These are phyloP conservation scores for Cactoblastis cactorum DNA, from an alignment of 2,888 invertebrate genomes.

Conservation along the genomic window DNA sequence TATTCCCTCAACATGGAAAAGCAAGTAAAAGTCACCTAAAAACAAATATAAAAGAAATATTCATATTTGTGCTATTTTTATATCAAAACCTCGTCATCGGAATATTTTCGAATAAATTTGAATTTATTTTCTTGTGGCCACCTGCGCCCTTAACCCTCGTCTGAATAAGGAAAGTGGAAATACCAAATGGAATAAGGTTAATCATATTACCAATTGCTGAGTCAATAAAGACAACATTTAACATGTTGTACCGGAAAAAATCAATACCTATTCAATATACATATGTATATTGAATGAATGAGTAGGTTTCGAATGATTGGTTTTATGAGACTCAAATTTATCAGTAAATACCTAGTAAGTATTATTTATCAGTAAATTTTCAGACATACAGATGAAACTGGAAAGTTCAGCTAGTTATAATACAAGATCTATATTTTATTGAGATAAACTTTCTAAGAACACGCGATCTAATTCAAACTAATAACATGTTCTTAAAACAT, in stretches of 20 bases:
- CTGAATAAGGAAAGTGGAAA: background rate
- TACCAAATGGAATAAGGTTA: background rate
- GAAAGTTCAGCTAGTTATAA: too few relatives aligned
- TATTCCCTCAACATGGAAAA: too few relatives aligned
- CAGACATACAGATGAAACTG: too few relatives aligned
- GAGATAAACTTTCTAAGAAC: background rate
- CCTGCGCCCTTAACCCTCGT: background rate
- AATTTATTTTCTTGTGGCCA: background rate
- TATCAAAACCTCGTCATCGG: background rate
- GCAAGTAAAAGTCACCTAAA: background rate
- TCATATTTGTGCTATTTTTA: background rate
- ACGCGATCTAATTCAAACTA: background rate
- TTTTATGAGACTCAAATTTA: too few relatives aligned
- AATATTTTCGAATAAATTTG: conserved; percentile 7
- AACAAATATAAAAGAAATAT: background rate
- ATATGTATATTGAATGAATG: background rate
- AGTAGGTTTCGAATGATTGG: background rate
- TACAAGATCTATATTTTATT: too few relatives aligned
- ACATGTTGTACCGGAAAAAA: background rate
- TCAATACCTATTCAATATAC: background rate
- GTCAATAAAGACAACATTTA: background rate
- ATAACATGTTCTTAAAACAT: background rate
- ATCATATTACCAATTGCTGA: background rate
- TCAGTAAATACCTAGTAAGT: too few relatives aligned
- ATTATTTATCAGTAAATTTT: too few relatives aligned